Evolutionary conservation across 2,888 invertebrate species (phyloP), one percentile per base, ranked within the genome.

Genomic region (Scaptomyza tumidula): DNA sequence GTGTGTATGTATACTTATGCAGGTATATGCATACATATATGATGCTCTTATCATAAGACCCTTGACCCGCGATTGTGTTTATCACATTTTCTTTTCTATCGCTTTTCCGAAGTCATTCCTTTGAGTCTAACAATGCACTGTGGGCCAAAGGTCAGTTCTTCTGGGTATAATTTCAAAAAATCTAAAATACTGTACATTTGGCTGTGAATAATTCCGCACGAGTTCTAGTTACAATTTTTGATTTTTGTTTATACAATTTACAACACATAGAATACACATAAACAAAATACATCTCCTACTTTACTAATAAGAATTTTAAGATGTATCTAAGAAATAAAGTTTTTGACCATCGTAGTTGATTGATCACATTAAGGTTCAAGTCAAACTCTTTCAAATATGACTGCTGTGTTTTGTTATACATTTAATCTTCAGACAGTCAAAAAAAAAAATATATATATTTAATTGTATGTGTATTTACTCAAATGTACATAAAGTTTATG

Each of bases 371-470:
- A 66, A n/a, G 67, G 50, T 63, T 57, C 50, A 56, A 50, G 45
- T 68, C 54, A 67, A 74, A 69, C 49, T 71, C 80, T 72, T 72
- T 53, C 45, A 57, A 31, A 68, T 55, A 16, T 33, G 37, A 37
- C 24, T 58, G 45, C 39, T 49, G 49, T 71, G 75, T 78, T 78
- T 81, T 68, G 55, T 49, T 78, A 70, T 52, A 63, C 58, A 54
- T 63, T 60, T 63, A 62, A 70, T 80, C 73, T 77, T 53, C 56
- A 59, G 43, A 50, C 54, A 54, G n/a, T 50, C 57, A 53, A 46
- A 43, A 29, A 63, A 19, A 29, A 19, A 43, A 13, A 45, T n/a
- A 24, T n/a, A n/a, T n/a, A n/a, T n/a, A n/a, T n/a, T n/a, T 10
- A 37, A 10, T 5, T 14, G 9, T 24, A 27, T 24, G 24, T 44